Evolutionary conservation across 2,888 invertebrate species (phyloP), one percentile per base, ranked within the genome.

Genomic region (Eupithecia exiguata): DNA sequence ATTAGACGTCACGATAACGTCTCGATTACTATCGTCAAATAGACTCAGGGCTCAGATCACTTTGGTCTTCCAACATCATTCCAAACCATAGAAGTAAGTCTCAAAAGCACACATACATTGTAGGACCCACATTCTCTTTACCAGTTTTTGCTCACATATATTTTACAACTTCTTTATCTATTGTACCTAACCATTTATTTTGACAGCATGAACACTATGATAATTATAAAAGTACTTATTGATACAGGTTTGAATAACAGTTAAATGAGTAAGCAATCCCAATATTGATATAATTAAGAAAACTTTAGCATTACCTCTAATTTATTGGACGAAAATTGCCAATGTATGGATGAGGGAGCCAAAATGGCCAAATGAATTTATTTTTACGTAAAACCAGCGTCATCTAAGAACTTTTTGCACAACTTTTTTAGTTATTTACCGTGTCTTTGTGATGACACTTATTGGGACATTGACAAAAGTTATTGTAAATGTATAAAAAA

Each of bases 171-270:
- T 35, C 62, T 30, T 62, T 62, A 35, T 62, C 18, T 18, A 30
- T 30, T 30, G 30, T 62, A 38, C 7, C 38, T 38, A 62, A 62
- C 30, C 4, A 25, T 25, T 58, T 58, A 58, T 58, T 58, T 58
- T 58, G 14, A 72, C 70, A 72, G 72, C 75, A 75, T 75, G 72
- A n/a, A 68, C 72, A 70, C 67, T 30, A 30, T 30, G 6, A 38
- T 36, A 63, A 10, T 66, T 66, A 40, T 21, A 6, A 40, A 66
- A 40, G 58, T 58, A n/a, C 46, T 46, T 25, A 25, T 1, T 43
- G 10, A 65, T 65, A 43, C 40, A 66, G 25, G 36, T 66, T 66
- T 25, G 10, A 65, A 12, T 66, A 40, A 12, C 21, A 58, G 58
- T 58, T 25, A 58, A 40, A 25, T 66, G n/a, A 21, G 5, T 40